These are phyloP conservation scores for Xyrauchen texanus DNA, from an alignment of 2,113 vertebrate genomes.

Conservation along the genomic window DNA sequence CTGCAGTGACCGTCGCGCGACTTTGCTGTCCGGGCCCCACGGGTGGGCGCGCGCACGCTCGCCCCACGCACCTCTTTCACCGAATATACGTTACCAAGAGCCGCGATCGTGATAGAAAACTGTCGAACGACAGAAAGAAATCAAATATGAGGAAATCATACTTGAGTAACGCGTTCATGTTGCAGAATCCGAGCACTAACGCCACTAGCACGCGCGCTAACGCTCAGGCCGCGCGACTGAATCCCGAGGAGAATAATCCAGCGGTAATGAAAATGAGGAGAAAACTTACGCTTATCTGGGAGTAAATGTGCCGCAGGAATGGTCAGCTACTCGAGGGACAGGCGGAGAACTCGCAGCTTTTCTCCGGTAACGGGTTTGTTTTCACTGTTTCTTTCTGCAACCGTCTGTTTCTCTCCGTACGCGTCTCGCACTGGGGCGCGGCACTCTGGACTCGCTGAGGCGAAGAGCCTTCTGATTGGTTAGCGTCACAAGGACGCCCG, in stretches of 20 bases:
- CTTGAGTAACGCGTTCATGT: background rate
- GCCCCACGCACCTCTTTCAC: background rate
- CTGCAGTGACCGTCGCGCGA: conserved; percentile 8
- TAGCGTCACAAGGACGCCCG: background rate
- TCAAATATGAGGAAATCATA: background rate
- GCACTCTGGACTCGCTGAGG: background rate
- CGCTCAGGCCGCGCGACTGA: conserved; percentile 20
- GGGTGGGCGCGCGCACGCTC: background rate
- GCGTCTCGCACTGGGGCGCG: conserved; percentile 8
- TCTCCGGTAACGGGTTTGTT: background rate
- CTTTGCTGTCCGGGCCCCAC: background rate
- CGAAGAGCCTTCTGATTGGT: background rate
- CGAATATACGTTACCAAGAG: background rate
- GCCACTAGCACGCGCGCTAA: conserved; percentile 19
- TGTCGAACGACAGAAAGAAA: background rate
- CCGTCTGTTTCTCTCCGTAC: conserved; percentile 28
- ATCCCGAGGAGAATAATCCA: conserved; percentile 2
- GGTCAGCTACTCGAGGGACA: background rate
- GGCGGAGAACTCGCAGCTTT: background rate
- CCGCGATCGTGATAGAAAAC: background rate
- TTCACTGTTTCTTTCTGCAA: conserved; percentile 12
- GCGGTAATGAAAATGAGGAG: background rate
- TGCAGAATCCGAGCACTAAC: background rate
- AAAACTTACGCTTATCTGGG: conserved; percentile 6
- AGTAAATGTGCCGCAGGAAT: background rate